Base-by-base conservation (phyloP, 2,888 invertebrate species). In the Steinernema scapterisci region DNA sequence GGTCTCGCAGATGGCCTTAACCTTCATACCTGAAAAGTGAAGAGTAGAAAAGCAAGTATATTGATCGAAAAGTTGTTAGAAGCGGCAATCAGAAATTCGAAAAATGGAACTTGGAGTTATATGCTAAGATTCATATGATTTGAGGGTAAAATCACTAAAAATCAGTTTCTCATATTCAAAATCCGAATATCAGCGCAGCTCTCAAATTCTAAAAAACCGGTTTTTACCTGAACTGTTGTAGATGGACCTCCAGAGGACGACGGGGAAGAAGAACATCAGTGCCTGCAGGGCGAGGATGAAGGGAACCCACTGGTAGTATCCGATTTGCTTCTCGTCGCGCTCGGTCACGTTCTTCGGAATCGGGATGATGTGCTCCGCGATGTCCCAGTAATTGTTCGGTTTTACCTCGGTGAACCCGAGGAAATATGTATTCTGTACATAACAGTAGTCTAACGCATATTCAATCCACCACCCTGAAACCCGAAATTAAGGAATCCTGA, bases 361-460 rank as follows among this genome's bases (percentile, higher is more conserved):
- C 0, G 89, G 89, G 71, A 89, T 86, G 73, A 85, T 78, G 63
- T 85, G 84, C 43, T 82, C 77, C 38, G 82, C 82, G 73, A 85
- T 82, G 74, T 87, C 85, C 76, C 83, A 87, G 46, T 81, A 82
- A 73, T 84, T 84, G 52, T 76, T 78, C 16, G 80, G 78, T 72
- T 80, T 80, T 21, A 81, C 77, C 76, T 88, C 88, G 72, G 88
- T 86, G 79, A 90, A 88, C 73, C 89, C 88, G 16, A 90, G 86
- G 84, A 88, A 90, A 82, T 90, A 90, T 43, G 90, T 90, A 83
- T 89, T 90, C 77, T 89, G 89, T 43, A 90, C 89, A 88, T 89
- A 90, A 82, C 90, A 90, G 70, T 89, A 89, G 82, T 89, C 89
- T 80, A 89, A 87, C 73, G 89, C 89, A 83, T 89, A 81, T 63